These are phyloP conservation scores for Potamarius usumacintae DNA, from an alignment of 2,113 vertebrate species.

Conservation along the genomic window DNA sequence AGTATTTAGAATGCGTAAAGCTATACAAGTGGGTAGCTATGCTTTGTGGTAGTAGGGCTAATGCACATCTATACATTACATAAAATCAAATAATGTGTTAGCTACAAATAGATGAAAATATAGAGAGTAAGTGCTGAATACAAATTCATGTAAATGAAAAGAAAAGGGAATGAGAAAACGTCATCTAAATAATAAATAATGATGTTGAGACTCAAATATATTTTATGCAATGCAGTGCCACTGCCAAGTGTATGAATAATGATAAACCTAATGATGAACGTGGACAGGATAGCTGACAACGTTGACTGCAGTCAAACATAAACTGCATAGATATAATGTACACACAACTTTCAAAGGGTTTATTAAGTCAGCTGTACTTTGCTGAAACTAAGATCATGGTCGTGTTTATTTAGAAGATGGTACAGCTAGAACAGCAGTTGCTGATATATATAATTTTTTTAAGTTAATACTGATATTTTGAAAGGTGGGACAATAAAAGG, in stretches of 20 bases:
- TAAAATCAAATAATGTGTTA: not conserved
- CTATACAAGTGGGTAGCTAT: not conserved
- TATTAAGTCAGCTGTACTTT: not conserved
- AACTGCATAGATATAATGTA: not conserved
- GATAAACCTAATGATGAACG: not conserved
- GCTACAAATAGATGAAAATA: not conserved
- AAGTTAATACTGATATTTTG: not conserved
- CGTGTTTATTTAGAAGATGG: not conserved
- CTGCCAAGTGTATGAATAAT: constrained; percentile 3
- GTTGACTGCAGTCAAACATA: not conserved
- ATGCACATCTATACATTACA: not conserved
- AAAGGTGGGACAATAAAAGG: not conserved
- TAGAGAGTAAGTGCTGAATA: not conserved
- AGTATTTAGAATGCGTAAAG: not conserved
- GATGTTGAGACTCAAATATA: not conserved
- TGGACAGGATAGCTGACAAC: not conserved
- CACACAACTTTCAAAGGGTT: not conserved
- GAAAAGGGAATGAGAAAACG: not conserved
- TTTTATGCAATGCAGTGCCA: not conserved
- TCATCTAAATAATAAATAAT: not conserved
- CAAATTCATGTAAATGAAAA: constrained; percentile 6
- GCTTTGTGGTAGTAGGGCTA: not conserved
- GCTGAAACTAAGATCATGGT: not conserved
- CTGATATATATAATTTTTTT: not conserved
- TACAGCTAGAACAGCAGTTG: not conserved